Evolutionary conservation across 2,888 invertebrate species (phyloP), one percentile per base, ranked within the genome.

Genomic region (Meliscaeva auricollis): DNA sequence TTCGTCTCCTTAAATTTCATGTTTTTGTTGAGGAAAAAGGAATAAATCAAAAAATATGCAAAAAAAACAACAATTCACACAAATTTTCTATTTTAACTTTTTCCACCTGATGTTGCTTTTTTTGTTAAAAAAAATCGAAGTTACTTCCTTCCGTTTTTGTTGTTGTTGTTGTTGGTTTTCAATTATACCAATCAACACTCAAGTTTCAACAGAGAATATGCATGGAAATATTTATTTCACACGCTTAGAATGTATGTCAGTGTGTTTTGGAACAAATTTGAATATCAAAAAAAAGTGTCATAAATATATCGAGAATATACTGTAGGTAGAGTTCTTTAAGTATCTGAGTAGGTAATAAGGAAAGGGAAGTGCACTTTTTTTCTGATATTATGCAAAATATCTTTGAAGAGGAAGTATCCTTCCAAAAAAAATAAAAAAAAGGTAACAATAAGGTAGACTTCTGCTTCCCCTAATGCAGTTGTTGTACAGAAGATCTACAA

Each of bases 351-450:
- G 80, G 80, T 77, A 84, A 84, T 77, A 70, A 82, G 87, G 83
- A 88, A 88, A 87, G 87, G 88, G 87, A 88, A 88, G 88, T 88
- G 82, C 87, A 88, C 64, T 82, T 82, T 77, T n/a, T 73, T 32
- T 32, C n/a, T 48, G 62, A 22, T 20, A 66, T 48, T 80, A 85
- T 76, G 62, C 77, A 81, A 73, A 81, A 50, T 30, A 81, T 80
- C 85, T 72, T 85, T 85, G 66, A 80, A 70, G 52, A 56, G 83
- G 70, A 78, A 78, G 74, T 56, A 52, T 22, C 38, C 5, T 13
- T 41, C 7, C 50, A 52, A 52, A 8, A 15, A 46, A 35, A 66
- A 2, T 3, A 38, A 38, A 38, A 81, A 54, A 56, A 54, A 44
- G 6, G n/a, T 26, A 48, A 30, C n/a, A n/a, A n/a, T n/a, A n/a